Evolutionary conservation across 2,797 vertebrate genomes (phyloP), one percentile per base, ranked within the genome.

Genomic region (Galago senegalensis): DNA sequence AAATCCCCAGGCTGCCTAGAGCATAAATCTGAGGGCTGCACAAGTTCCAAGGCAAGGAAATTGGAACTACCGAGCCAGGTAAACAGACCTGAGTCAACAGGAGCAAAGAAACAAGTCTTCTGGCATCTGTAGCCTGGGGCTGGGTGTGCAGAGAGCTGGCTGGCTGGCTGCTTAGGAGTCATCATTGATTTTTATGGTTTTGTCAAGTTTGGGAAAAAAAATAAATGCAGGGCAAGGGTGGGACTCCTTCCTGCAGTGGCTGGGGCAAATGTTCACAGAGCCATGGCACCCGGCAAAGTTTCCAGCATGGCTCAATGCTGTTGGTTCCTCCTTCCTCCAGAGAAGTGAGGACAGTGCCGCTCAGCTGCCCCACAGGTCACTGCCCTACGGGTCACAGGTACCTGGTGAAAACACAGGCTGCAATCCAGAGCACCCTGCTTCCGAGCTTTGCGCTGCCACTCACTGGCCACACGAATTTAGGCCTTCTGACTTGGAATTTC

Each of bases 1-100:
- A 97, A 97, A 96, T 96, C 49, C 79, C 53, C 63, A n/a, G 60
- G 88, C 81, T 63, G 65, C 77, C 29, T 18, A 37, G 27, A 94
- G 70, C 93, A 72, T 80, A 89, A 92, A 94, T 96, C 77, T 80
- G 67, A 94, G 63, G 76, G 63, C 94, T 83, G 60, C 20, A 9
- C 86, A 89, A 95, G 58, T 94, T 95, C 89, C 2, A 17, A 89
- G 56, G 77, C 77, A 87, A 94, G 95, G 93, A 97, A 97, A 94
- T 58, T 29, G 96, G 93, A 88, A 80, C n/a, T 27, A 43, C 18
- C 77, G 87, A 88, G 77, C 95, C 88, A 91, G 95, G 91, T 94
- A 97, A 97, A 97, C 87, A 97, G 93, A 69, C 60, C 60, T 83
- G 89, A 96, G 95, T 96, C 97, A 96, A 94, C 91, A 92, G 81